These are phyloP conservation scores for Selene dorsalis DNA, from an alignment of 2,797 vertebrate genomes.

Conservation along the genomic window DNA sequence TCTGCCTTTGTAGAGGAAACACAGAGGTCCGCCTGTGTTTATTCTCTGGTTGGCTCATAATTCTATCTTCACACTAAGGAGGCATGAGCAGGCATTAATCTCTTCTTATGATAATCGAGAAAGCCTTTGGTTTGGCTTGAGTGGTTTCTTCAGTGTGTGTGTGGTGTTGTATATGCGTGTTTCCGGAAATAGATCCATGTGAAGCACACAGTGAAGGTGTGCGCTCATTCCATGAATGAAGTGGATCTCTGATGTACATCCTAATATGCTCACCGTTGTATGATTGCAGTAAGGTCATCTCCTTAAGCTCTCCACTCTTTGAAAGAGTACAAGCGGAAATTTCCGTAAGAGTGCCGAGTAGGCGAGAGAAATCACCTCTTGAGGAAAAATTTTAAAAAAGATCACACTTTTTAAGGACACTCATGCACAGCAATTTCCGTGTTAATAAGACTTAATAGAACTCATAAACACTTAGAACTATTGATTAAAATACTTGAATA, in stretches of 20 bases:
- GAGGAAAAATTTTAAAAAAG: slow-evolving; percentile 45
- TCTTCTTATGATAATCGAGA: slow-evolving; percentile 50
- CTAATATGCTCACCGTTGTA: slow-evolving; percentile 50
- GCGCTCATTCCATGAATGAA: slow-evolving; percentile 29
- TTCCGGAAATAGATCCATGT: neutral
- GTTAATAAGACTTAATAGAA: slow-evolving; percentile 38
- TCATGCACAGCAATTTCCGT: slow-evolving; percentile 13
- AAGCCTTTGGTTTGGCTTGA: slow-evolving; percentile 36
- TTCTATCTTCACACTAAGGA: slow-evolving; percentile 47
- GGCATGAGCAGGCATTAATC: slow-evolving; percentile 49
- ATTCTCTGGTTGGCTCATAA: slow-evolving; percentile 51
- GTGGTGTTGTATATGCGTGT: neutral
- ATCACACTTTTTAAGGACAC: slow-evolving; percentile 50
- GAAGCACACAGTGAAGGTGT: slow-evolving; percentile 4
- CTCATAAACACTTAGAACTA: slow-evolving; percentile 39
- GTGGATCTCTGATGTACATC: slow-evolving; percentile 40
- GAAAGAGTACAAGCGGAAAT: slow-evolving; percentile 50
- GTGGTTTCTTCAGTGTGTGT: slow-evolving; percentile 16
- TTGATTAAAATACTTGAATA: slow-evolving; percentile 41
- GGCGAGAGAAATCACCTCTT: slow-evolving; percentile 38
- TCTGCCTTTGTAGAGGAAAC: slow-evolving; percentile 63
- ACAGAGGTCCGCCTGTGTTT: slow-evolving; percentile 45
- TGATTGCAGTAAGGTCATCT: slow-evolving; percentile 59
- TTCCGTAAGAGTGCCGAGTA: slow-evolving; percentile 33
- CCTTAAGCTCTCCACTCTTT: slow-evolving; percentile 55